Evolutionary conservation across 1,140 invertebrate genomes (phyloP).

Genomic region (Drosophila neocordata): DNA sequence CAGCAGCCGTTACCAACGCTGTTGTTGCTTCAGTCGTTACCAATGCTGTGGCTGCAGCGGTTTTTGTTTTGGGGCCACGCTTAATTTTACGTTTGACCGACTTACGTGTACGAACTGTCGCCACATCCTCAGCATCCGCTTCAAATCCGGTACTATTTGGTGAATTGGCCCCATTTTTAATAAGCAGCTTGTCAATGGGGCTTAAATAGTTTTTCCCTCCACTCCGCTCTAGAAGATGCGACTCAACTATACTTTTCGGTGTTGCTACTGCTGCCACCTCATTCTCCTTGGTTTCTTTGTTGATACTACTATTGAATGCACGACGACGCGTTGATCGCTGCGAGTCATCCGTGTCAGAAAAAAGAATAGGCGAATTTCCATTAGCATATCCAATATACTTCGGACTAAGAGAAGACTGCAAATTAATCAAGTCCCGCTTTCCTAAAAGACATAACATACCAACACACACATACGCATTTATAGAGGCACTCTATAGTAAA

Average conservation of each 20-base stretch:
- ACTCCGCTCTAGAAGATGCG: constrained; percentile 16
- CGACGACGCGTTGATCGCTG: constrained; percentile 56
- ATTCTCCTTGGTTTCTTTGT: constrained; percentile 33
- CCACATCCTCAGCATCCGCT: constrained; percentile 57
- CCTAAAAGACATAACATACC: constrained; percentile 26
- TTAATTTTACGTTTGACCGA: constrained; percentile 59
- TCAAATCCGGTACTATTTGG: constrained; percentile 68
- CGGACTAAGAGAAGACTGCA: constrained; percentile 63
- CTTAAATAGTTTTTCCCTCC: constrained; percentile 44
- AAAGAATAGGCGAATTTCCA: constrained; percentile 51
- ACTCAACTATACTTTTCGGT: constrained; percentile 23
- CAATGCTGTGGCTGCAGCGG: background rate
- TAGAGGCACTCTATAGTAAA: constrained; percentile 7
- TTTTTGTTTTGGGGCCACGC: constrained; percentile 40
- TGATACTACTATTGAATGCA: constrained; percentile 28
- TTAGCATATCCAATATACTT: constrained; percentile 71
- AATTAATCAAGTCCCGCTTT: constrained; percentile 67
- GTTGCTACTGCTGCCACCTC: constrained; percentile 25
- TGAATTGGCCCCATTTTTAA: constrained; percentile 64
- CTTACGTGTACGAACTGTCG: constrained; percentile 19
- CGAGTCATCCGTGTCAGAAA: constrained; percentile 42
- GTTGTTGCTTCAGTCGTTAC: background rate
- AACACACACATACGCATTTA: constrained; percentile 21
- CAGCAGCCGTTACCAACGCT: background rate
- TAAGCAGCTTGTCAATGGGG: constrained; percentile 62